Evolutionary conservation across 2,797 vertebrate genomes (phyloP).

Genomic region (Sardinella longiceps): DNA sequence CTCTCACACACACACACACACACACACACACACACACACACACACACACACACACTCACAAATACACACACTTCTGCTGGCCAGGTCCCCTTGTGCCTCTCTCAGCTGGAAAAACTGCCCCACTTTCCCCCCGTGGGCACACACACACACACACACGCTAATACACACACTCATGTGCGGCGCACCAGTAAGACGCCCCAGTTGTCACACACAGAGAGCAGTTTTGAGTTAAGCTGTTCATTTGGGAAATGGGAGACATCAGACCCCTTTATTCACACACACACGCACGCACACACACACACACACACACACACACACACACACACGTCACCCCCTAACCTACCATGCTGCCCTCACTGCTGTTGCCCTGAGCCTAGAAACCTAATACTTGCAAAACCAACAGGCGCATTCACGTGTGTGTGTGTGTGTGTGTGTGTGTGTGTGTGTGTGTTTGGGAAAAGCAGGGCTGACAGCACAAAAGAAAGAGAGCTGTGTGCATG

Average conservation of each 20-base stretch:
- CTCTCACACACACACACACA: too few relatives aligned
- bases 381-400: constrained; percentile 40
- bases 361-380: constrained; percentile 15
- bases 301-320: not conserved
- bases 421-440: not conserved
- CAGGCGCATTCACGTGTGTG: not conserved
- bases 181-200: constrained; percentile 49
- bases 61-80: not conserved
- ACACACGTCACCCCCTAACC: constrained; percentile 30
- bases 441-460: constrained; percentile 3
- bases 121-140: constrained; percentile 35
- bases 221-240: constrained; percentile 40
- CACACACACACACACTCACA: too few relatives aligned
- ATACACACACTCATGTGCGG: constrained; percentile 26
- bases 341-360: not conserved
- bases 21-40: too few relatives aligned
- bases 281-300: not conserved
- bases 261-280: not conserved
- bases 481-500: constrained; percentile 28
- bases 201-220: constrained; percentile 52
- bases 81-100: constrained; percentile 55
- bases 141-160: not conserved
- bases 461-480: constrained; percentile 27
- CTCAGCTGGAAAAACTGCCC: constrained; percentile 71
- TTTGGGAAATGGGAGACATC: constrained; percentile 33